Conservation (phyloP, 1,140 invertebrate species). For the Drosophila albomicans region DNA sequence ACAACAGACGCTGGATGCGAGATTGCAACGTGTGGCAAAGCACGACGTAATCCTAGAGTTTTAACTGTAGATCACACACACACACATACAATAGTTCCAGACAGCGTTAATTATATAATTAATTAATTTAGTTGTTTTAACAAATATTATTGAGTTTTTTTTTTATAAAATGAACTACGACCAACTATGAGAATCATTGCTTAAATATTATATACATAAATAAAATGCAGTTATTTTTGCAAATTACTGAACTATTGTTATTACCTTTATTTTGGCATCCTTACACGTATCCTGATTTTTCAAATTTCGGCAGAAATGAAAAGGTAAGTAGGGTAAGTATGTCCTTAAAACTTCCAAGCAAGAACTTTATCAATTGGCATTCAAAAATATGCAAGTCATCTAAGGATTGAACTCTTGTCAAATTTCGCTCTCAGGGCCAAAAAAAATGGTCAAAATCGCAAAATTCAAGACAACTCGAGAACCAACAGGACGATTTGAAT, state of each 20-base stretch:
- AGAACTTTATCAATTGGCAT: no score
- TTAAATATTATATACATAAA: conserved; percentile 35
- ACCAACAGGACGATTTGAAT: no score
- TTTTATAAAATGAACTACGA: conserved; percentile 24
- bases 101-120: conserved; percentile 19
- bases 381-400: no score
- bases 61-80: conserved; percentile 42
- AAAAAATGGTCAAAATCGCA: no score
- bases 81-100: background rate
- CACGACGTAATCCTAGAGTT: conserved; percentile 46
- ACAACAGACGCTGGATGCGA: conserved; percentile 43
- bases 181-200: conserved; percentile 9
- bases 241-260: background rate
- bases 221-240: conserved; percentile 45
- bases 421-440: no score
- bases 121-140: conserved; percentile 42
- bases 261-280: no score
- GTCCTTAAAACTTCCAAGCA: no score
- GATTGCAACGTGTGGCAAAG: conserved; percentile 44
- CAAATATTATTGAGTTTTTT: conserved; percentile 24
- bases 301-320: no score
- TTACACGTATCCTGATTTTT: no score
- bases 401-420: no score
- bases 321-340: no score
- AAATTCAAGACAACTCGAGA: no score